Percentiles rank a stretch among this genome's conserved stretches.
phyloP scores from a whole-genome alignment of 2,797 vertebrate genomes.

The Fratercula arctica region DNA sequence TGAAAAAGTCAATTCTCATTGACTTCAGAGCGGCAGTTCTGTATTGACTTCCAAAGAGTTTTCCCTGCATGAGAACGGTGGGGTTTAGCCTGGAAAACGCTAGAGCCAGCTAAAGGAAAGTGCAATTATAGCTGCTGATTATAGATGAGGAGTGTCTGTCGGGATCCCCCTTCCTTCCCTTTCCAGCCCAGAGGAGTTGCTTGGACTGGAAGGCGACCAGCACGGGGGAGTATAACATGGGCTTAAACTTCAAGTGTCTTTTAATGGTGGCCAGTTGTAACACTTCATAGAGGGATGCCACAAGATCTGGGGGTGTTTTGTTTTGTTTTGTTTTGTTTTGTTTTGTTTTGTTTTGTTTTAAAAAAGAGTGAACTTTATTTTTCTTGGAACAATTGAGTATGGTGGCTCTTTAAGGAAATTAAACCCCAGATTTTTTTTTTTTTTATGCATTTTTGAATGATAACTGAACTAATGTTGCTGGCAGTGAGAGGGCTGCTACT shows the following conservation, averaged over 20 bases:
- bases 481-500: not conserved
- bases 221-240: not conserved
- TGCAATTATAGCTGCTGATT: not conserved
- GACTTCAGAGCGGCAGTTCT: not conserved
- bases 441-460: not conserved
- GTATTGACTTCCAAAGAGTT: conserved; percentile 12
- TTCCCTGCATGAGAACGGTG: not conserved
- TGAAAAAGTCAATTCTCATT: conserved; percentile 32
- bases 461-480: not conserved
- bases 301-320: not conserved
- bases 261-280: not conserved
- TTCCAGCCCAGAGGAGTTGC: not conserved
- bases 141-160: not conserved
- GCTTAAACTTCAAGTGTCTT: not conserved
- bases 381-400: not conserved
- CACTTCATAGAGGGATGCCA: not conserved
- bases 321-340: no score
- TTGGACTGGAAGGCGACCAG: not conserved
- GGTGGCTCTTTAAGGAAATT: not conserved
- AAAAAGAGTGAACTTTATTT: not conserved
- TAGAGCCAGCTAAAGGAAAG: not conserved
- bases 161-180: not conserved
- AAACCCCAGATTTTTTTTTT: not conserved
- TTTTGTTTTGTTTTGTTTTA: no score
- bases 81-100: conserved; percentile 3